Conservation (phyloP, 2,113 vertebrate species). For the Scatophagus argus region DNA sequence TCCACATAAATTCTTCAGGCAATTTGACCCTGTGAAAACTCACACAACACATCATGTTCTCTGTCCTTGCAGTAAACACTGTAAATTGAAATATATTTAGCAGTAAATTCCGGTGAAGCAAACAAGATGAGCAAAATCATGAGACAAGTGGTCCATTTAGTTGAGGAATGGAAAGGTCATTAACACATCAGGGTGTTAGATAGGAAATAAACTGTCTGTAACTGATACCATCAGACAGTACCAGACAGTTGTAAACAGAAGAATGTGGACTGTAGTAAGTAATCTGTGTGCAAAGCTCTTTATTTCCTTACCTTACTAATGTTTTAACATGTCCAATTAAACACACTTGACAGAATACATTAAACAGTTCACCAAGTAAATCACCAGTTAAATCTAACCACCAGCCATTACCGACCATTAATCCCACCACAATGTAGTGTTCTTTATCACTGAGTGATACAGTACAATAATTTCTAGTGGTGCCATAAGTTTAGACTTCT, state of each 20-base stretch:
- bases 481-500: conserved; percentile 62
- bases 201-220: conserved; percentile 79
- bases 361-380: background rate
- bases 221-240: conserved; percentile 72
- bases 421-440: background rate
- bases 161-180: conserved; percentile 66
- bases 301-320: conserved; percentile 31
- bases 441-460: conserved; percentile 20
- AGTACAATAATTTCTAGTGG: conserved; percentile 40
- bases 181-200: conserved; percentile 71
- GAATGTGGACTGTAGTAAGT: conserved; percentile 63
- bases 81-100: conserved; percentile 59
- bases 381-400: background rate
- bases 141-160: conserved; percentile 72
- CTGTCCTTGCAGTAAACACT: conserved; percentile 26
- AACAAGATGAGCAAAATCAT: conserved; percentile 68
- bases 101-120: conserved; percentile 61
- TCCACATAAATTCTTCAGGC: background rate
- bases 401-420: background rate
- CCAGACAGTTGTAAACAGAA: conserved; percentile 75
- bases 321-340: conserved; percentile 25
- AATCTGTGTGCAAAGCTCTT: conserved; percentile 47
- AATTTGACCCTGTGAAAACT: conserved; percentile 2
- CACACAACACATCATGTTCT: conserved; percentile 4
- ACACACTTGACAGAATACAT: background rate